Conservation (phyloP, 2,113 vertebrate species). For the Pica pica region DNA sequence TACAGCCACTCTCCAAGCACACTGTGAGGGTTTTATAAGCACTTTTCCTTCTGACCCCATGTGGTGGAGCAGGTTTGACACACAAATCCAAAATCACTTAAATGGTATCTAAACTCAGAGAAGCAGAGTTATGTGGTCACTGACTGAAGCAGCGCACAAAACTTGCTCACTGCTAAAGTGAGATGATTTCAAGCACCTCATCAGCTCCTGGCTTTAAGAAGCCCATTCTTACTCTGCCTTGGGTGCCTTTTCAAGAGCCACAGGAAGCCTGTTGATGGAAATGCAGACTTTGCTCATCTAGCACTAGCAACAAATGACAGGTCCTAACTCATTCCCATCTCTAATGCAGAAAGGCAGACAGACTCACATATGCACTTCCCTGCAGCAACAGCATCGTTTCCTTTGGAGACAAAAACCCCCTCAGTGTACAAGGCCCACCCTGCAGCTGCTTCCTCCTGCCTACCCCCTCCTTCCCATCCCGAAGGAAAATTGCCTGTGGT, state of each 20-base stretch:
- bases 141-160: neutral
- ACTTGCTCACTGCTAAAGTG: neutral
- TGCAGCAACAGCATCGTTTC: neutral
- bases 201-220: neutral
- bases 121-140: neutral
- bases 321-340: neutral
- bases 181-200: neutral
- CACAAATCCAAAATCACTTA: neutral
- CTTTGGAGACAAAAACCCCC: neutral
- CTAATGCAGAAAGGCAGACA: neutral
- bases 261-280: neutral
- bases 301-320: neutral
- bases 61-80: neutral
- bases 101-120: neutral
- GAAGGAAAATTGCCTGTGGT: neutral
- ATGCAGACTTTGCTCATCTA: neutral
- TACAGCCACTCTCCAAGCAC: neutral
- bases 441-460: slow-evolving; percentile 45
- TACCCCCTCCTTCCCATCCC: neutral
- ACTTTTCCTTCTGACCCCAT: neutral
- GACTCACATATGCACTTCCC: neutral
- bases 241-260: neutral
- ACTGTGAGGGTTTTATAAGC: neutral
- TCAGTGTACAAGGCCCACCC: neutral
- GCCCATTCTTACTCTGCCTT: neutral